Percentiles rank a stretch among this genome's conserved stretches.
Conservation (phyloP, 2,797 vertebrate genomes). For the Molothrus aeneus region DNA sequence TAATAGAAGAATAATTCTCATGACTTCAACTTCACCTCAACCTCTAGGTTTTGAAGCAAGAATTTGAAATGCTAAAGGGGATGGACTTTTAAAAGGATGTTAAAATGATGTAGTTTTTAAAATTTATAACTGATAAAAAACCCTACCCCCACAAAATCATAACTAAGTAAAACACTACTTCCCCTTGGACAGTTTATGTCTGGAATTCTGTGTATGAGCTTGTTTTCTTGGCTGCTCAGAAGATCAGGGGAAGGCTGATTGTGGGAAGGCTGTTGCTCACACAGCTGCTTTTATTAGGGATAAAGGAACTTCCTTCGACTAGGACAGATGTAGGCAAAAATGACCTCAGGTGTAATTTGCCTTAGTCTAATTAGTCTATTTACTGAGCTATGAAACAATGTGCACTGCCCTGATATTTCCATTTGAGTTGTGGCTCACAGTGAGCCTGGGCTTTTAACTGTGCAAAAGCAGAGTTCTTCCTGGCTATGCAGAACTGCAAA, state of each 20-base stretch:
- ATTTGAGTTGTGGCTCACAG: background rate
- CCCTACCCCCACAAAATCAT: rapidly evolving
- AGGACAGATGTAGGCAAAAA: background rate
- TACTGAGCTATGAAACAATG: background rate
- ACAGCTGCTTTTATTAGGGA: background rate
- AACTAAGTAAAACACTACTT: background rate
- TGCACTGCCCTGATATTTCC: background rate
- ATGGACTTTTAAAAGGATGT: background rate
- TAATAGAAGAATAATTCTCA: background rate
- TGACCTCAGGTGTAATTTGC: background rate
- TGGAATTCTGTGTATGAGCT: background rate
- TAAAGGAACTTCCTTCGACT: background rate
- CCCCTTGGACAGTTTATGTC: rapidly evolving
- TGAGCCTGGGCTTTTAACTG: background rate
- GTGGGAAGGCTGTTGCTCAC: background rate
- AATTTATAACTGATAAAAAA: background rate
- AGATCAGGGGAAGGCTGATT: background rate
- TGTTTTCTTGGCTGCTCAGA: background rate
- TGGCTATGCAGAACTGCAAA: background rate
- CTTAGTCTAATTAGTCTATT: background rate
- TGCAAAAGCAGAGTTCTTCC: background rate
- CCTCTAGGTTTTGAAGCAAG: background rate
- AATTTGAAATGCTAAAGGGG: background rate
- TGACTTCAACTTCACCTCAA: too few relatives aligned
- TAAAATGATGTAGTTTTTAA: background rate